phyloP scores from a whole-genome alignment of 2,888 invertebrate genomes.

The Macrosoma leucophasiata region DNA sequence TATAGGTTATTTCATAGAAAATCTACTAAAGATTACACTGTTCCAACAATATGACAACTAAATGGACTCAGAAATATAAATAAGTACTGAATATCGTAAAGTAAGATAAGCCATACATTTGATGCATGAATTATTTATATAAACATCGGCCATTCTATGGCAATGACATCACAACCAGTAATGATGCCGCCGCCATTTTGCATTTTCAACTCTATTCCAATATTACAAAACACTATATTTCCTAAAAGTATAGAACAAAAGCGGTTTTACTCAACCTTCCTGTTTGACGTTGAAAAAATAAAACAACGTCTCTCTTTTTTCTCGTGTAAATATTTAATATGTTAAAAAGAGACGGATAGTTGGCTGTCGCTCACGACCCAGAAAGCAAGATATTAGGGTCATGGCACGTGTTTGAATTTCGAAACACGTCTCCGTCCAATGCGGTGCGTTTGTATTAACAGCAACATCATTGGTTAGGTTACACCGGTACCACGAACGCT shows the following conservation, averaged over 20 bases:
- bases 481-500: slow-evolving; percentile 43
- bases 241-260: slow-evolving; percentile 34
- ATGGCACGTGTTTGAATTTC: slow-evolving; percentile 73
- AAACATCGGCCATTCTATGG: slow-evolving; percentile 44
- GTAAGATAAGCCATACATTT: no score
- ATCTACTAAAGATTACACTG: no score
- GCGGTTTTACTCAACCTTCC: slow-evolving; percentile 41
- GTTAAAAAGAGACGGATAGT: slow-evolving; percentile 45
- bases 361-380: slow-evolving; percentile 29
- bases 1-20: no score
- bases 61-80: no score
- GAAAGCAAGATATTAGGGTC: slow-evolving; percentile 50
- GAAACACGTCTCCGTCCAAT: slow-evolving; percentile 69
- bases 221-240: slow-evolving; percentile 30
- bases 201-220: slow-evolving; percentile 31
- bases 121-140: slow-evolving; percentile 40
- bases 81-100: no score
- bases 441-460: slow-evolving; percentile 52
- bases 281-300: slow-evolving; percentile 27
- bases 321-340: slow-evolving; percentile 27
- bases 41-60: no score
- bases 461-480: slow-evolving; percentile 56
- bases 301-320: slow-evolving; percentile 41
- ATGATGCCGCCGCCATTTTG: slow-evolving; percentile 8
- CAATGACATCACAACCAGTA: slow-evolving; percentile 32